Percentiles rank a stretch among this genome's conserved stretches.
phyloP scores from a whole-genome alignment of 2,888 invertebrate species.

The Amiota communis region DNA sequence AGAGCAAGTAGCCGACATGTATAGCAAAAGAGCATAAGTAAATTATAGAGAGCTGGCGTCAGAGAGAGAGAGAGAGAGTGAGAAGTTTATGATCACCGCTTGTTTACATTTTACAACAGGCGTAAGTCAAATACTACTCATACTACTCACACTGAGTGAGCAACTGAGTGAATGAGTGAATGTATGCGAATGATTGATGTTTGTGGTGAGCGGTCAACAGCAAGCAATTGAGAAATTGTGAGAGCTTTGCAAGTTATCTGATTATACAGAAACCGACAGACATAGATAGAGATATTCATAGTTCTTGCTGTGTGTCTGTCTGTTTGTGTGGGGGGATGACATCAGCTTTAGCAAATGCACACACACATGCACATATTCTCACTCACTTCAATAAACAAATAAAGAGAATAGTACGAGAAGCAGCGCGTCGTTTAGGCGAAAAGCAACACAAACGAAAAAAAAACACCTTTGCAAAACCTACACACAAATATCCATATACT shows the following conservation, averaged over 20 bases:
- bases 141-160: neutral
- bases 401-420: neutral
- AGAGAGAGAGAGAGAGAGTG: neutral
- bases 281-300: neutral
- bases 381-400: no score
- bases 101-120: no score
- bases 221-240: neutral
- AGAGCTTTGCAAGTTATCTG: neutral
- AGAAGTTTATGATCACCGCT: constrained; percentile 47
- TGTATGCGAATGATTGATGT: neutral
- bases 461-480: constrained; percentile 49
- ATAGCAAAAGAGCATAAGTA: no score
- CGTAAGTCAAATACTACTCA: no score
- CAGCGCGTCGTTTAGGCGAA: neutral
- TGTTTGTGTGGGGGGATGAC: constrained; percentile 54
- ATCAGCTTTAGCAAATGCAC: constrained; percentile 49
- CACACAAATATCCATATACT: neutral
- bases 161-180: neutral
- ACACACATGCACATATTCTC: neutral
- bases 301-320: constrained; percentile 22
- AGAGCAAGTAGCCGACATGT: no score
- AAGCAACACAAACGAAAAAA: constrained; percentile 3
- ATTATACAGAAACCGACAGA: neutral
- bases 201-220: neutral
- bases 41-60: no score